These are phyloP conservation scores for Sabatieria punctata DNA, from an alignment of 2,888 invertebrate genomes.

Conservation along the genomic window DNA sequence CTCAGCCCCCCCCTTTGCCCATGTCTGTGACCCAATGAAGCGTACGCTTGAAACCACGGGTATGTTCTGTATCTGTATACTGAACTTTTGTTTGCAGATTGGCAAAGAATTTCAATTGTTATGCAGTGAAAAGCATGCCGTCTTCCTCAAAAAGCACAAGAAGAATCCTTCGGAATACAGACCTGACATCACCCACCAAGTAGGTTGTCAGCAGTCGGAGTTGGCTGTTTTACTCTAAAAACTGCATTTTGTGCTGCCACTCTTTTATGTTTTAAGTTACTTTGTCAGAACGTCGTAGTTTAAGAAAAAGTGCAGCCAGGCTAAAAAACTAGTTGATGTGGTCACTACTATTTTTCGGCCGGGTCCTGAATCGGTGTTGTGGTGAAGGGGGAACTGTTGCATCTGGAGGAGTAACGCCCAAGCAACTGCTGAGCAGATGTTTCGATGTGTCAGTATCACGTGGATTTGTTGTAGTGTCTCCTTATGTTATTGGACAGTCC, in stretches of 20 bases:
- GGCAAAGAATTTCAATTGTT: constrained; percentile 72
- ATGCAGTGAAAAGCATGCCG: constrained; percentile 79
- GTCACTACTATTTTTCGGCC: too few species aligned
- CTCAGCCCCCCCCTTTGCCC: too few species aligned
- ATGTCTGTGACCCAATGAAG: too few species aligned
- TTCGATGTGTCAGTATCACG: too few species aligned
- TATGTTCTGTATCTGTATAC: too few species aligned
- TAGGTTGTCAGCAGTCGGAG: too few species aligned
- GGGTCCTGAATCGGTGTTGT: too few species aligned
- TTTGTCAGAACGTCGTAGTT: background rate
- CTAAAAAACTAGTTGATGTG: too few species aligned
- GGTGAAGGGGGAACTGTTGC: too few species aligned
- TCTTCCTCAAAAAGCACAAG: constrained; percentile 64
- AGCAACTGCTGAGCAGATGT: background rate
- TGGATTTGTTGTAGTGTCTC: constrained; percentile 49
- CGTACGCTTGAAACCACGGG: too few species aligned
- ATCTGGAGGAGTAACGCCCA: background rate
- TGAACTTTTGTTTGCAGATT: constrained; percentile 44
- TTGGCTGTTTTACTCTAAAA: too few species aligned
- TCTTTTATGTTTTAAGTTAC: background rate
- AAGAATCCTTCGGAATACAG: constrained; percentile 70
- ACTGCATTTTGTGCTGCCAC: background rate
- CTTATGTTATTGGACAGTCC: constrained; percentile 96
- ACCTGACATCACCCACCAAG: constrained; percentile 90
- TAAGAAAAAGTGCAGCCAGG: too few species aligned